Evolutionary conservation across 2,113 vertebrate genomes (phyloP).

Genomic region (Potamarius usumacintae): DNA sequence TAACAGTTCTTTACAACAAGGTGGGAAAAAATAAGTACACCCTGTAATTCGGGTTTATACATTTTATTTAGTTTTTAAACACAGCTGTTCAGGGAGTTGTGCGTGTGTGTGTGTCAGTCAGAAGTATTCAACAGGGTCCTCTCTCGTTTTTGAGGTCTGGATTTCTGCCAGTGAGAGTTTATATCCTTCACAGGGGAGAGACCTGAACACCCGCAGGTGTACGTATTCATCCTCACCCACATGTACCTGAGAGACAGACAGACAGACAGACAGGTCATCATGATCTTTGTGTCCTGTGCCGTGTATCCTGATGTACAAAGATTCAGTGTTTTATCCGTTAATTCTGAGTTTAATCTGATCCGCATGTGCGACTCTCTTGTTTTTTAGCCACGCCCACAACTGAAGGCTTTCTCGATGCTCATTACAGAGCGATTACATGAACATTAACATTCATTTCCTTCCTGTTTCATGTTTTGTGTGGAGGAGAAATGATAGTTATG

Average conservation of each 20-base stretch:
- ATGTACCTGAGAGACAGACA: constrained; percentile 68
- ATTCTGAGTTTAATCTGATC: too few species aligned
- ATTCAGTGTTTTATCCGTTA: too few species aligned
- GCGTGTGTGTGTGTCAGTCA: constrained; percentile 47
- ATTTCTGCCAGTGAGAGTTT: constrained; percentile 56
- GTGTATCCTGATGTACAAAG: too few species aligned
- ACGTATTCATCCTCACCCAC: constrained; percentile 63
- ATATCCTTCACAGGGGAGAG: constrained; percentile 61
- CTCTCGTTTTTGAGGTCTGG: constrained; percentile 66
- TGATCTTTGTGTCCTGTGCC: too few species aligned
- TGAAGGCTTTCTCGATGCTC: background rate
- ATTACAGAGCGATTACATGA: background rate
- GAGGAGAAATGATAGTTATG: background rate
- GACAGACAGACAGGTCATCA: too few species aligned
- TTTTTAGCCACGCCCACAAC: background rate
- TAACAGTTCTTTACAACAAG: background rate
- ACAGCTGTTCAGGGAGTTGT: background rate
- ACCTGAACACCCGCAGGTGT: constrained; percentile 71
- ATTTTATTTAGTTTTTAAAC: background rate
- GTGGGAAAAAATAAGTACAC: background rate
- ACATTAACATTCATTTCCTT: background rate
- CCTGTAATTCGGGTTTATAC: background rate
- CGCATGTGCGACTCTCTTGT: background rate
- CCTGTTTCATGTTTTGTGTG: background rate
- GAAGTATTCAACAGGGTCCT: constrained; percentile 74